Evolutionary conservation across 2,113 vertebrate genomes (phyloP), one percentile per base, ranked within the genome.

Genomic region (Ophiodon elongatus): DNA sequence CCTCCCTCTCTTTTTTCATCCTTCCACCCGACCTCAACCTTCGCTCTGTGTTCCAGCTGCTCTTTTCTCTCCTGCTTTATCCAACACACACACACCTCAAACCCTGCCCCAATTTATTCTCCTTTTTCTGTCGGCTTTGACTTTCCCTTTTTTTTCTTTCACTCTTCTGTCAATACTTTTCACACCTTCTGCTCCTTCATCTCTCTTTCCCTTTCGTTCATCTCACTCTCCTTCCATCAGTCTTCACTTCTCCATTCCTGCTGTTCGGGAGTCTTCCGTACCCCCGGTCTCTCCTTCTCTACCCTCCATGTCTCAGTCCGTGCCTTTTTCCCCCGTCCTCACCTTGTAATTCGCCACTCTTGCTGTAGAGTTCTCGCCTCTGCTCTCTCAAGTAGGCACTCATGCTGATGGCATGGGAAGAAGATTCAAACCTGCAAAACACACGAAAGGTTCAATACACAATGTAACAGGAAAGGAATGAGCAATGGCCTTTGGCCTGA

Each of bases 401-500:
- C 98, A 99, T 99, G 82, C 98, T 99, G 86, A 99, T 99, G 69
- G 98, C 98, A 25, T 99, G 98, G 64, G 98, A 99, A 11, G 98
- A 99, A 0, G 97, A 99, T 71, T 99, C 98, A 63, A 99, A 99
- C 88, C 92, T 93, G n/a, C 25, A 91, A 0, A 88, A 91, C 45
- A 85, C 15, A 77, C 1, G 65, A 35, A 54, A 83, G 31, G 33
- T 13, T 21, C 9, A 68, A 41, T 35, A 66, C 29, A 37, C 1
- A 60, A 14, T 6, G 11, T 10, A 69, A 68, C 17, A 64, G 6
- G n/a, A 73, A 13, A 43, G 19, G 13, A 64, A 35, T 41, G 8
- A 21, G 4, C 59, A 56, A 7, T 15, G 29, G 11, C 27, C 39
- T 50, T n/a, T n/a, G 27, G 19, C 3, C 2, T 27, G 66, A 39